Base-by-base conservation (phyloP, 2,797 vertebrate genomes). In the Spinus olivaceus region DNA sequence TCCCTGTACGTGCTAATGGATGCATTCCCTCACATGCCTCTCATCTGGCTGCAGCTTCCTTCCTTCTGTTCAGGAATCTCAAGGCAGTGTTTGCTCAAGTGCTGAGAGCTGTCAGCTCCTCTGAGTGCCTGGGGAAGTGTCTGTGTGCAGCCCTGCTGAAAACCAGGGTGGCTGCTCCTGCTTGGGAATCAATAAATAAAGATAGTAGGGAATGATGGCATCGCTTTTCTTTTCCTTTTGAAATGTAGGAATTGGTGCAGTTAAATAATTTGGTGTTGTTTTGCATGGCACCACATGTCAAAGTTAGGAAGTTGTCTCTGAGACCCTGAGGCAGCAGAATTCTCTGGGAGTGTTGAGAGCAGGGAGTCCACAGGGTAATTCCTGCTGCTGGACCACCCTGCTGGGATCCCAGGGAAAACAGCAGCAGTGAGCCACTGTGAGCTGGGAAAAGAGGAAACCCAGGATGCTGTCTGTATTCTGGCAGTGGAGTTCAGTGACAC, bases 21-120 rank as follows among this genome's bases (percentile, higher is more conserved):
- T 95, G 92, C 89, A 0, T 92, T 96, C 92, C 88, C 92, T 96
- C 92, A 73, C 95, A 93, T 95, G 93, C 90, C 90, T 94, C 92
- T 94, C 94, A 86, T 93, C 95, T 97, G 95, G 92, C 95, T 96
- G 90, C 73, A 54, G 80, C 13, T 63, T 88, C 81, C 87, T 91
- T 88, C 94, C 89, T 96, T 96, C 92, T 96, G 95, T 37, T 92
- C 2, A 61, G 72, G 65, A 74, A 73, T 77, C 86, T 81, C 79
- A 64, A 25, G 74, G 93, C 81, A 67, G 41, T 15, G 78, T 91
- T 91, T 94, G 79, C 94, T 92, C 63, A 86, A 88, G 89, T 96
- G 94, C 95, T 95, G 96, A 93, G 94, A 92, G 93, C 96, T 93
- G 92, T 96, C 95, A 96, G 73, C 85, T 96, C 82, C 59, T 91